A percentile compares a stretch with the other conserved stretches of the same genome.
Conservation (phyloP, 2,888 invertebrate species). For the Gari tellinella region DNA sequence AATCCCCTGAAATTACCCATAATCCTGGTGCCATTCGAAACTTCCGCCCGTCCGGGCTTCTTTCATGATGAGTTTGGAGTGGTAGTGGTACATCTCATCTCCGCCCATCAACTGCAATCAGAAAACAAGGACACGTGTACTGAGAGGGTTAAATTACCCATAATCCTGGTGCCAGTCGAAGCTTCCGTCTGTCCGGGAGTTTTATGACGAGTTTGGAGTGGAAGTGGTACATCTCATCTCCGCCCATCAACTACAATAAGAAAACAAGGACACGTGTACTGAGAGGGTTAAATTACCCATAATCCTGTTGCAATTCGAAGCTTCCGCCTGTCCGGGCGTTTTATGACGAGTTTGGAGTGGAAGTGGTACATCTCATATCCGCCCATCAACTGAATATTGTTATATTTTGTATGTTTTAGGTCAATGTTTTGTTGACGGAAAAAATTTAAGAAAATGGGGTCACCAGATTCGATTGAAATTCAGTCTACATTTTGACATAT, state of each 20-base stretch:
- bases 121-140: no score
- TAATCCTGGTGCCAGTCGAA: constrained; percentile 83
- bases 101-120: constrained; percentile 76
- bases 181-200: constrained; percentile 78
- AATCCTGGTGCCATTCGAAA: constrained; percentile 83
- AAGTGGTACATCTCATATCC: constrained; percentile 83
- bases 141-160: constrained; percentile 78
- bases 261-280: no score
- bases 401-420: no score
- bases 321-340: constrained; percentile 79
- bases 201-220: constrained; percentile 83
- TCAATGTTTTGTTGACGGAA: no score
- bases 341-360: constrained; percentile 82
- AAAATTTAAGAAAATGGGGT: no score
- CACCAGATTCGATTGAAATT: no score
- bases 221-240: constrained; percentile 82
- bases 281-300: constrained; percentile 79
- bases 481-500: no score
- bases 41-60: constrained; percentile 78
- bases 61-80: constrained; percentile 83
- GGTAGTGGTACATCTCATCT: constrained; percentile 82
- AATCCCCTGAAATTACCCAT: constrained; percentile 79
- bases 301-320: constrained; percentile 83
- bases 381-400: constrained; percentile 79
- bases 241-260: constrained; percentile 73